A percentile compares a stretch with the other conserved stretches of the same genome.
These are phyloP conservation scores for Misgurnus mizolepis DNA, from an alignment of 2,113 vertebrate genomes.

Conservation along the genomic window DNA sequence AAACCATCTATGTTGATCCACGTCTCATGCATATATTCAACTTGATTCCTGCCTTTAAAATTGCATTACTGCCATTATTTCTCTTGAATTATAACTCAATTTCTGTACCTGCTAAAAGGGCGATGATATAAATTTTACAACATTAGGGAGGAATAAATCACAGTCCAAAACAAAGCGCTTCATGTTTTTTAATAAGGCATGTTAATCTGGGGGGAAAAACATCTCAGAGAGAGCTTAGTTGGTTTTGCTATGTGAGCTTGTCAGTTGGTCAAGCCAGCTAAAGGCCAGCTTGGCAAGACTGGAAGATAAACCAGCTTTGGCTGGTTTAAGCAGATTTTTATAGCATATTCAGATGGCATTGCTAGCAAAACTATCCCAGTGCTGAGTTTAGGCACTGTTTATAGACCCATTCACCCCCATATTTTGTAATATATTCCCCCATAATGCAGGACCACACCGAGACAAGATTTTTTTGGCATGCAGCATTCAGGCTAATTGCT, in stretches of 20 bases:
- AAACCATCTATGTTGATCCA: not conserved
- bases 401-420: not conserved
- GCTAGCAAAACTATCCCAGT: not conserved
- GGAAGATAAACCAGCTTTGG: too few relatives aligned
- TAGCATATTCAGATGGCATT: not conserved
- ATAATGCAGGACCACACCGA: conserved; percentile 39
- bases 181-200: conserved; percentile 42
- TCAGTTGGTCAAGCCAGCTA: not conserved
- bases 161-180: not conserved
- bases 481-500: conserved; percentile 39
- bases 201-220: conserved; percentile 6
- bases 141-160: conserved; percentile 44
- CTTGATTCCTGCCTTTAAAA: not conserved
- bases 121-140: conserved; percentile 22
- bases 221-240: too few relatives aligned
- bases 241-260: not conserved
- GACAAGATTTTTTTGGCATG: conserved; percentile 40
- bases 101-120: conserved; percentile 31
- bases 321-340: too few relatives aligned
- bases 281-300: too few relatives aligned
- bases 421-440: conserved; percentile 43
- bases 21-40: conserved; percentile 18
- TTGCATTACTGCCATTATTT: not conserved
- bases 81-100: not conserved
- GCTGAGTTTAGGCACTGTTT: not conserved